Percentiles rank a stretch among this genome's conserved stretches.
These are phyloP conservation scores for Dolichotis patagonum DNA, from an alignment of 2,113 vertebrate genomes.

Conservation along the genomic window DNA sequence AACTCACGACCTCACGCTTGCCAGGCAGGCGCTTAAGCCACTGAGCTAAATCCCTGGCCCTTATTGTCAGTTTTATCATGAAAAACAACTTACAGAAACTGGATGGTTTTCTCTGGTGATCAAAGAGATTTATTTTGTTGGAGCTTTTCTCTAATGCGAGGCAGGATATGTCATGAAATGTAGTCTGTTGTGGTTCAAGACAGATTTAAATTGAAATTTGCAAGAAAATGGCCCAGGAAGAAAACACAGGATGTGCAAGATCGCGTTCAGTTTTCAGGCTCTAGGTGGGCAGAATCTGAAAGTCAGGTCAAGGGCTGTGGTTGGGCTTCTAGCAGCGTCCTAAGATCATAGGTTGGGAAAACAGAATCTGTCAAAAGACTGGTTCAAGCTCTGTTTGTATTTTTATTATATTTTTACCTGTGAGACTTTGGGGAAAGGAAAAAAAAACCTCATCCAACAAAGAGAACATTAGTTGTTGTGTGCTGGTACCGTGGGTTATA, in stretches of 20 bases:
- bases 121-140: conserved; percentile 11
- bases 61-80: neutral
- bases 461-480: neutral
- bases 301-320: neutral
- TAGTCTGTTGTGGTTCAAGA: neutral
- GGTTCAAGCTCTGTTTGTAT: neutral
- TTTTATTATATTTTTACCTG: neutral
- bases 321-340: neutral
- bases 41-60: no score
- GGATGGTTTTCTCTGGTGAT: neutral
- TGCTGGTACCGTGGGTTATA: neutral
- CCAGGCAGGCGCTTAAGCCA: no score
- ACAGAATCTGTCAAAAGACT: neutral
- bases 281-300: neutral
- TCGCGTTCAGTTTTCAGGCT: neutral
- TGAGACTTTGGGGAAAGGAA: neutral
- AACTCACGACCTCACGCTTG: no score
- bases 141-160: conserved; percentile 4
- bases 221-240: neutral
- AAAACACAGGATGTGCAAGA: neutral
- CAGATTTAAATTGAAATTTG: neutral
- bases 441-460: neutral
- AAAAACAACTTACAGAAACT: conserved; percentile 5
- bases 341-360: neutral
- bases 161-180: neutral